These are phyloP conservation scores for Gyrodactylus salaris DNA, from an alignment of 1,140 invertebrate species.

Conservation along the genomic window DNA sequence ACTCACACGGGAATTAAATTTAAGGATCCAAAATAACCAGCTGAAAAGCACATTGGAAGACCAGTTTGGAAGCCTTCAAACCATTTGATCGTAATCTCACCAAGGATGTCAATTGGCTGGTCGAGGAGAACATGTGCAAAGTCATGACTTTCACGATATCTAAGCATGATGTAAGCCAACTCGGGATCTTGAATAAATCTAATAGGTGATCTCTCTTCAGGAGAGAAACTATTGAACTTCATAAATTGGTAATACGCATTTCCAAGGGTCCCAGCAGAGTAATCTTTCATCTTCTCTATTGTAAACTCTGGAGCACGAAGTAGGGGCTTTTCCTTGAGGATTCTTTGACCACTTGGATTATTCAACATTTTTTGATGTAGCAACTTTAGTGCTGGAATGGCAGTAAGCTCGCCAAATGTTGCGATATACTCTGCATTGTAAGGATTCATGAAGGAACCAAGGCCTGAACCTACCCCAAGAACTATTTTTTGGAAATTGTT, in stretches of 20 bases:
- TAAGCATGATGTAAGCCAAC: slow-evolving; percentile 69
- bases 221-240: slow-evolving; percentile 23
- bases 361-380: slow-evolving; percentile 32
- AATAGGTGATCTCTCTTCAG: slow-evolving; percentile 50
- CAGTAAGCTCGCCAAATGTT: slow-evolving; percentile 55
- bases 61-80: slow-evolving; percentile 42
- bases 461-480: not conserved
- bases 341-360: slow-evolving; percentile 32
- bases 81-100: slow-evolving; percentile 75
- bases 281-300: not conserved
- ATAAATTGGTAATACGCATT: not conserved
- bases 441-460: not conserved
- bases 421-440: slow-evolving; percentile 48
- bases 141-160: slow-evolving; percentile 81
- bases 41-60: slow-evolving; percentile 21
- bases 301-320: slow-evolving; percentile 1
- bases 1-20: slow-evolving; percentile 32
- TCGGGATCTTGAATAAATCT: slow-evolving; percentile 60
- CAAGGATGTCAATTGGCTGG: slow-evolving; percentile 41
- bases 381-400: slow-evolving; percentile 30
- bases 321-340: slow-evolving; percentile 23
- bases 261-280: not conserved
- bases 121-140: slow-evolving; percentile 50
- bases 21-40: slow-evolving; percentile 19
- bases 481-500: not conserved